phyloP scores from a whole-genome alignment of 2,888 invertebrate genomes.

The Colostygia pectinataria region DNA sequence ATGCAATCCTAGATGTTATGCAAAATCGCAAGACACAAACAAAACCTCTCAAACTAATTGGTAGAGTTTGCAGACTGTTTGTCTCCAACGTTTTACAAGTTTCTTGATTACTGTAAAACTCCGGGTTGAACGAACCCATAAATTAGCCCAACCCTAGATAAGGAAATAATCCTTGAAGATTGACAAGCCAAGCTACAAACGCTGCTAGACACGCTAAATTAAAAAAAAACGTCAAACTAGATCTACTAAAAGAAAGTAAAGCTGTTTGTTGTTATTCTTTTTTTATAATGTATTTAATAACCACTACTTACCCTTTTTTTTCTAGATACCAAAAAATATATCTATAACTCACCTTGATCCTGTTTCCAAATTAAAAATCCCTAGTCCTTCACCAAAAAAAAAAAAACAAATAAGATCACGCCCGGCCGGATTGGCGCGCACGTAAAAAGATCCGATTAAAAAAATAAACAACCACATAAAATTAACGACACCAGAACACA shows the following conservation, averaged over 20 bases:
- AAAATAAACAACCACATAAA: slow-evolving; percentile 25
- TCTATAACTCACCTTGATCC: slow-evolving; percentile 8
- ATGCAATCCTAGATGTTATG: too few species aligned
- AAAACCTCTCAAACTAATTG: neutral
- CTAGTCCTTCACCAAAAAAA: slow-evolving; percentile 14
- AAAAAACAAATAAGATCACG: slow-evolving; percentile 18
- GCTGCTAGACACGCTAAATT: neutral
- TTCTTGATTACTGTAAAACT: slow-evolving; percentile 5
- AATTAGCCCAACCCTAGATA: slow-evolving; percentile 21
- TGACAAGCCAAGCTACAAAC: slow-evolving; percentile 11
- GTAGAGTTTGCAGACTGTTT: neutral
- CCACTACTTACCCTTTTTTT: too few species aligned
- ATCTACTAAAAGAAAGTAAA: too few species aligned
- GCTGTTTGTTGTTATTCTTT: too few species aligned
- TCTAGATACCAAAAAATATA: too few species aligned
- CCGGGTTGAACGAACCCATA: slow-evolving; percentile 16
- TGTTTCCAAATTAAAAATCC: slow-evolving; percentile 14
- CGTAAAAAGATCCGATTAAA: slow-evolving; percentile 9
- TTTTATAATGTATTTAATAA: neutral
- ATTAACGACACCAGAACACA: slow-evolving; percentile 21
- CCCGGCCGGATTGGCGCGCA: slow-evolving; percentile 9
- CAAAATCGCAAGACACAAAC: neutral
- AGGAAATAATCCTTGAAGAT: slow-evolving; percentile 22
- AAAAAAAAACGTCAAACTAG: slow-evolving; percentile 7
- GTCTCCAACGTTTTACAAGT: neutral